phyloP scores from a whole-genome alignment of 2,797 vertebrate genomes.

The Pseudochaenichthys georgianus region DNA sequence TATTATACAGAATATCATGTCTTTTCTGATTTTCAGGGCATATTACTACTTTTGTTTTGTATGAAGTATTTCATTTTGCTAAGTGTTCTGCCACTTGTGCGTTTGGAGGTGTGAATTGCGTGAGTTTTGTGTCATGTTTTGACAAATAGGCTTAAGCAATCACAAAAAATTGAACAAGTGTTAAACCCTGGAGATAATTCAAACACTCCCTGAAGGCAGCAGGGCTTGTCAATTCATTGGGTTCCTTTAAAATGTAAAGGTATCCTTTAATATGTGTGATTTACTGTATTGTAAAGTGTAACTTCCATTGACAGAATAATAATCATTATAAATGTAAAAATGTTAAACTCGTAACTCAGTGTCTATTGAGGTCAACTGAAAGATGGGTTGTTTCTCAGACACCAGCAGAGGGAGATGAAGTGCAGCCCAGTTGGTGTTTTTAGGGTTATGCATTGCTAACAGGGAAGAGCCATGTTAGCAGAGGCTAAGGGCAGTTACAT shows the following conservation, averaged over 20 bases:
- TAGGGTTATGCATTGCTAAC: not conserved
- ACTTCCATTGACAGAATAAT: not conserved
- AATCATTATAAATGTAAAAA: not conserved
- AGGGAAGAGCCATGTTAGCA: not conserved
- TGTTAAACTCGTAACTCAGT: no score
- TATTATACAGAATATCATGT: no score
- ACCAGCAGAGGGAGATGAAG: conserved; percentile 54
- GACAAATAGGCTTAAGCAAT: no score
- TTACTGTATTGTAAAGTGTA: not conserved
- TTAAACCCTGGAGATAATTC: not conserved
- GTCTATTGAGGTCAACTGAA: not conserved
- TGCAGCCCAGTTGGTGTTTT: not conserved
- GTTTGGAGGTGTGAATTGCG: no score
- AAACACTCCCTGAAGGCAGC: conserved; percentile 5
- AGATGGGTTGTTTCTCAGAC: not conserved
- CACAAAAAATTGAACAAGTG: no score
- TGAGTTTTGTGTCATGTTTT: no score
- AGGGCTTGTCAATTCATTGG: not conserved
- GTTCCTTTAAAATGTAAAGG: not conserved
- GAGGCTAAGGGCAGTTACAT: not conserved
- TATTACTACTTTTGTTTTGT: no score
- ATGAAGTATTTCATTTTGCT: no score
- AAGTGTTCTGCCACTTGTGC: no score
- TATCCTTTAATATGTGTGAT: not conserved
- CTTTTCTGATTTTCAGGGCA: no score